phyloP scores from a whole-genome alignment of 2,113 vertebrate species.

The Rhabdornis inornatus region DNA sequence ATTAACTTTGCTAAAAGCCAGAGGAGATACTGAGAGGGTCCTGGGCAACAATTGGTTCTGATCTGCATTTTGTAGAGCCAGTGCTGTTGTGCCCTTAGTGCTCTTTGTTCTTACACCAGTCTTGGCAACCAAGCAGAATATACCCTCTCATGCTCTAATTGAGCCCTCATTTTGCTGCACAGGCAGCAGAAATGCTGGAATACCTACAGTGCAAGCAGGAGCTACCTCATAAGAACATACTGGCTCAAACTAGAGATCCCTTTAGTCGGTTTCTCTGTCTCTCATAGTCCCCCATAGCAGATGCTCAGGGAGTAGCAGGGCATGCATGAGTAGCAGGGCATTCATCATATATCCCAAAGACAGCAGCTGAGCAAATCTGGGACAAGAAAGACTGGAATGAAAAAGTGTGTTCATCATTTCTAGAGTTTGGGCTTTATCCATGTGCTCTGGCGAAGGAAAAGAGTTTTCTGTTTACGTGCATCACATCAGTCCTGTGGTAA shows the following conservation, averaged over 20 bases:
- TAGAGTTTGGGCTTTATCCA: background rate
- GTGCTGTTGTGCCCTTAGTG: background rate
- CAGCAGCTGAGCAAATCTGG: conserved; percentile 25
- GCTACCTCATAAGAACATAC: background rate
- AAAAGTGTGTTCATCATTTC: background rate
- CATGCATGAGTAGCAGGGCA: background rate
- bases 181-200: background rate
- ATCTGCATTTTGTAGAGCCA: background rate
- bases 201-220: background rate
- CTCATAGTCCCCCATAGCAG: background rate
- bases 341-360: conserved; percentile 15
- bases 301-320: conserved; percentile 21
- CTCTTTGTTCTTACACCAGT: background rate
- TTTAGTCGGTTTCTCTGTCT: background rate
- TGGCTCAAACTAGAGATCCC: background rate
- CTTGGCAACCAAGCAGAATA: background rate
- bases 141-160: background rate
- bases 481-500: background rate
- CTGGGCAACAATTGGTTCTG: background rate
- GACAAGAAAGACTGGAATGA: background rate
- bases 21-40: background rate
- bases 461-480: background rate
- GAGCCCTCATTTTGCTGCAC: background rate
- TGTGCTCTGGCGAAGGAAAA: background rate
- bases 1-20: background rate